A percentile compares a stretch with the other conserved stretches of the same genome.
phyloP scores from a whole-genome alignment of 2,797 vertebrate species.

The Philypnodon macrostomus region DNA sequence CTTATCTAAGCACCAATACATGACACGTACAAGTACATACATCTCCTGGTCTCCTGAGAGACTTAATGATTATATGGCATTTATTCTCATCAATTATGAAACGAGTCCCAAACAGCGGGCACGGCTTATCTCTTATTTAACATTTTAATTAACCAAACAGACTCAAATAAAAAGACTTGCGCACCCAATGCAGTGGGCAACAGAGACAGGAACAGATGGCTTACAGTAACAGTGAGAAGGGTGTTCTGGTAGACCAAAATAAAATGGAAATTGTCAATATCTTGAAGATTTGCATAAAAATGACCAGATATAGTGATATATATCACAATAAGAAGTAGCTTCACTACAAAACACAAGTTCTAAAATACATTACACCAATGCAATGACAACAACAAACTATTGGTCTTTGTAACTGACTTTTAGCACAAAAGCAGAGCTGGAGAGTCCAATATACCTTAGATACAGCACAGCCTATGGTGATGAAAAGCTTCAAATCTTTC shows the following conservation, averaged over 20 bases:
- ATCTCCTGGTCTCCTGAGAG: constrained; percentile 16
- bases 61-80: constrained; percentile 13
- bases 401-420: constrained; percentile 10
- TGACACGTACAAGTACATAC: constrained; percentile 9
- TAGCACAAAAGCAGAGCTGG: constrained; percentile 2
- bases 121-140: constrained; percentile 15
- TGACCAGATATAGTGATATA: background rate
- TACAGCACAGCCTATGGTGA: constrained; percentile 32
- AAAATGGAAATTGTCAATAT: background rate
- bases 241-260: background rate
- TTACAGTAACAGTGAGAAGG: background rate
- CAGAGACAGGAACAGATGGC: constrained; percentile 14
- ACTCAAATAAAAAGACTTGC: constrained; percentile 17
- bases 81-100: constrained; percentile 40
- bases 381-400: constrained; percentile 2
- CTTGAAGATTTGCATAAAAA: too few species aligned
- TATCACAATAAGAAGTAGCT: background rate
- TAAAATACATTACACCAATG: background rate
- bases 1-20: too few species aligned
- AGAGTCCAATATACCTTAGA: constrained; percentile 51
- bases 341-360: background rate
- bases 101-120: constrained; percentile 7
- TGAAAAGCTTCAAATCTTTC: constrained; percentile 31
- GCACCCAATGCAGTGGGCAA: constrained; percentile 47
- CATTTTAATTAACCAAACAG: background rate